A percentile compares a stretch with the other conserved stretches of the same genome.
These are phyloP conservation scores for Tupaia chinensis DNA, from an alignment of 2,113 vertebrate genomes.

Conservation along the genomic window DNA sequence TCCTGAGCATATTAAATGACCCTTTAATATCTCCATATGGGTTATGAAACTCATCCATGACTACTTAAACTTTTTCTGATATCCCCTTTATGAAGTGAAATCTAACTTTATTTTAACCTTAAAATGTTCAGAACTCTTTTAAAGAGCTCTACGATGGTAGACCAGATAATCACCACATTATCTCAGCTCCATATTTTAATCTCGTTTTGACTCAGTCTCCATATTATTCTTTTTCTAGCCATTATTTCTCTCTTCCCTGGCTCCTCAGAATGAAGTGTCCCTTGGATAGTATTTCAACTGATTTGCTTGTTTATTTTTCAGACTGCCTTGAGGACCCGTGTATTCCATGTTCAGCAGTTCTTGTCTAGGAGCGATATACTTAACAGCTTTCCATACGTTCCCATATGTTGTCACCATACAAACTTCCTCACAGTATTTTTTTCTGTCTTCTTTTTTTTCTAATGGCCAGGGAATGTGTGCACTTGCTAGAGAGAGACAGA, in stretches of 20 bases:
- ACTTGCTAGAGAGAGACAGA: too few species aligned
- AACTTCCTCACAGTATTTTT: neutral
- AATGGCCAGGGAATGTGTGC: too few species aligned
- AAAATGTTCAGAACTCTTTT: neutral
- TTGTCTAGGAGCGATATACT: neutral
- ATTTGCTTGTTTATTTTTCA: neutral
- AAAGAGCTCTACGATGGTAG: neutral
- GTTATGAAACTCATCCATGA: neutral
- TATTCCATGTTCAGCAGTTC: neutral
- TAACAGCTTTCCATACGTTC: neutral
- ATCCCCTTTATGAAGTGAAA: neutral
- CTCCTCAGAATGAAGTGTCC: neutral
- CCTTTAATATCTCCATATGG: neutral
- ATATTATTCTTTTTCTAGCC: neutral
- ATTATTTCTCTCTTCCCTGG: neutral
- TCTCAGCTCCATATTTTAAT: neutral
- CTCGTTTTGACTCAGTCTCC: neutral
- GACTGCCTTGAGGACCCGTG: fast-evolving
- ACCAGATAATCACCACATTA: neutral
- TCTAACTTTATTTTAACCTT: conserved; percentile 35
- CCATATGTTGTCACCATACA: neutral
- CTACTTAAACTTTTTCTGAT: neutral
- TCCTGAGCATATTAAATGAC: neutral
- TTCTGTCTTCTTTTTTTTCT: too few species aligned
- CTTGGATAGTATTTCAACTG: neutral